Evolutionary conservation across 2,113 vertebrate genomes (phyloP), one percentile per base, ranked within the genome.

Genomic region (Dasyprocta punctata): DNA sequence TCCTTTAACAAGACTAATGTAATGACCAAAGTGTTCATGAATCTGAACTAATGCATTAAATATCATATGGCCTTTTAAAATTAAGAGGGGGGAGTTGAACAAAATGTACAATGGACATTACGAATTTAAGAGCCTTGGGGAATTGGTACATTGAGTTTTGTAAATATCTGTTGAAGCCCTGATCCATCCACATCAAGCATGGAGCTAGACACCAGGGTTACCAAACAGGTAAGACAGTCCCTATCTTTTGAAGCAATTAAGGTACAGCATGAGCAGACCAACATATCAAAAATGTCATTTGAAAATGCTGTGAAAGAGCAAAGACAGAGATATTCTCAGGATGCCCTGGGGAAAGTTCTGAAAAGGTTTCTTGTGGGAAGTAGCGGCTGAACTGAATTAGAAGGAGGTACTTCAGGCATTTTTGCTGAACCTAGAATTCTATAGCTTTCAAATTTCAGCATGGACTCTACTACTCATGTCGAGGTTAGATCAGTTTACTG

Each of bases 21-120:
- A 97, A 98, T 58, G 81, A 98, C 87, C 84, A 96, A 98, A 98
- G 91, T 96, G 83, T 96, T 96, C 93, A 95, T 97, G 97, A 97
- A 95, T 98, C 96, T 93, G 92, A 98, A 97, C 95, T 97, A 96
- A 96, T 93, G 94, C 90, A 88, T 97, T 97, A 96, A 97, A 97
- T 97, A 98, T 97, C 96, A 95, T 95, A 90, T 86, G 93, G 97
- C 95, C 96, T 97, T 97, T 98, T 97, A 97, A 98, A 98, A 97
- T 91, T 86, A 95, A 92, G 85, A 89, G 77, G 63, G 81, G 41
- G 47, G 69, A 93, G 92, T 73, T 93, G 94, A 94, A 77, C 80
- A 94, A 92, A 97, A 95, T 95, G 95, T 97, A 73, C 73, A 28
- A n/a, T 96, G 92, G 73, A 69, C 75, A 85, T 97, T 92, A 95